These are phyloP conservation scores for Gonatopus flavifemur DNA, from an alignment of 1,140 invertebrate species.

Conservation along the genomic window DNA sequence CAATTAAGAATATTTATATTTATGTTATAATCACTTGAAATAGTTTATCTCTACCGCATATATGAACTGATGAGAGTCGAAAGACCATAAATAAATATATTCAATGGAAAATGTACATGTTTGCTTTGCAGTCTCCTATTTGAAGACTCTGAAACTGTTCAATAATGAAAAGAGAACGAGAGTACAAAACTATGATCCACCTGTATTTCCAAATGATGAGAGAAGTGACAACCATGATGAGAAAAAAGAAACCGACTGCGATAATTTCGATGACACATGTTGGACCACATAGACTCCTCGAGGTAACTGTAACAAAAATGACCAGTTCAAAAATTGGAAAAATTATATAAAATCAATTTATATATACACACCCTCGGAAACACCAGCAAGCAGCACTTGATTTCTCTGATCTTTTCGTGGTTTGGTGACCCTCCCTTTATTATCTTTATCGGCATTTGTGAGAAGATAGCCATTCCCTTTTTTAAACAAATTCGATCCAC, in stretches of 20 bases:
- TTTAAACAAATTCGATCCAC: constrained; percentile 30
- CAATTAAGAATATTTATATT: no score
- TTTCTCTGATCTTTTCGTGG: constrained; percentile 31
- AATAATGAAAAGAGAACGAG: no score
- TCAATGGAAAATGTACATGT: no score
- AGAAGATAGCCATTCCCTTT: constrained; percentile 11
- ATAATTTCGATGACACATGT: constrained; percentile 49
- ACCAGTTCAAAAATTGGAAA: neutral
- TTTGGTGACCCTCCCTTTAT: constrained; percentile 22
- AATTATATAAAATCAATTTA: constrained; percentile 8
- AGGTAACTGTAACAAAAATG: constrained; percentile 24
- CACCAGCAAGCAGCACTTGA: constrained; percentile 25
- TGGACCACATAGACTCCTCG: constrained; percentile 39
- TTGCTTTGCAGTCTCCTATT: no score
- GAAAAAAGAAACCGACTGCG: constrained; percentile 42
- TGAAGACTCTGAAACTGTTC: no score
- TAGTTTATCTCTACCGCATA: no score
- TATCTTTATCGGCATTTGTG: constrained; percentile 17
- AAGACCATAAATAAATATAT: no score
- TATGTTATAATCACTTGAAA: no score
- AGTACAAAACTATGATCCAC: no score
- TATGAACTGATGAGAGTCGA: no score
- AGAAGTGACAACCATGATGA: constrained; percentile 39
- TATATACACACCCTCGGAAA: constrained; percentile 42
- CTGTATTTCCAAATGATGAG: constrained; percentile 49